Evolutionary conservation across 2,797 vertebrate genomes (phyloP).

Genomic region (Enteromius trimaculatus): DNA sequence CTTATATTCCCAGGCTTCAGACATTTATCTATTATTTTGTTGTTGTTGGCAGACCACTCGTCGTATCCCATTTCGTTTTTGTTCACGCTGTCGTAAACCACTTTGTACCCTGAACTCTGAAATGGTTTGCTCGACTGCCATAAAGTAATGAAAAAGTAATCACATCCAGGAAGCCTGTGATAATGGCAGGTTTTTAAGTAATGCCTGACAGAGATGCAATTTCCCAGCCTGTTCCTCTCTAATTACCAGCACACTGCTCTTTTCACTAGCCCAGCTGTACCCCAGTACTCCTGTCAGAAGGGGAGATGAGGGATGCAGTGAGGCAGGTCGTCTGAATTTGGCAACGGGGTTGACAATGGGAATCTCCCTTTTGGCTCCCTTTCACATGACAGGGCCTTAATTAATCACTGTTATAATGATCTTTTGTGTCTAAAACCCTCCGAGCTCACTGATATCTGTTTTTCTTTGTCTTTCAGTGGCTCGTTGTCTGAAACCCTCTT

Average conservation of each 20-base stretch:
- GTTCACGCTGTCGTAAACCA: slow-evolving; percentile 13
- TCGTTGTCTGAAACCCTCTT: slow-evolving; percentile 85
- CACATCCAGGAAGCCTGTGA: slow-evolving; percentile 47
- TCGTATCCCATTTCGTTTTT: background rate
- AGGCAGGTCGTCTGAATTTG: slow-evolving; percentile 46
- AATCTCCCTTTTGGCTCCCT: slow-evolving; percentile 47
- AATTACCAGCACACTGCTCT: slow-evolving; percentile 54
- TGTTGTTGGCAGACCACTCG: background rate
- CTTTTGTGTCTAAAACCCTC: slow-evolving; percentile 34
- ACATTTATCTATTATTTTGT: background rate
- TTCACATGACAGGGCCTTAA: slow-evolving; percentile 63
- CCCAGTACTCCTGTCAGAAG: slow-evolving; percentile 20
- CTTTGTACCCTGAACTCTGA: slow-evolving; percentile 11
- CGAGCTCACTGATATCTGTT: slow-evolving; percentile 53
- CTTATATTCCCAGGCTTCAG: background rate
- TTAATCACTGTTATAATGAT: slow-evolving; percentile 65
- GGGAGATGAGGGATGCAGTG: background rate
- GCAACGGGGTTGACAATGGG: slow-evolving; percentile 28
- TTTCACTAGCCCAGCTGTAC: slow-evolving; percentile 42
- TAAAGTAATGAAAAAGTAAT: slow-evolving; percentile 48
- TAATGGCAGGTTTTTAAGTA: slow-evolving; percentile 56
- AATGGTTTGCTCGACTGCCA: background rate
- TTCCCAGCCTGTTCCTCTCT: slow-evolving; percentile 43
- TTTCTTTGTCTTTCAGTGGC: slow-evolving; percentile 78
- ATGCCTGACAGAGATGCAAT: slow-evolving; percentile 47